These are phyloP conservation scores for Epiblema foenella DNA, from an alignment of 2,888 invertebrate genomes.

Conservation along the genomic window DNA sequence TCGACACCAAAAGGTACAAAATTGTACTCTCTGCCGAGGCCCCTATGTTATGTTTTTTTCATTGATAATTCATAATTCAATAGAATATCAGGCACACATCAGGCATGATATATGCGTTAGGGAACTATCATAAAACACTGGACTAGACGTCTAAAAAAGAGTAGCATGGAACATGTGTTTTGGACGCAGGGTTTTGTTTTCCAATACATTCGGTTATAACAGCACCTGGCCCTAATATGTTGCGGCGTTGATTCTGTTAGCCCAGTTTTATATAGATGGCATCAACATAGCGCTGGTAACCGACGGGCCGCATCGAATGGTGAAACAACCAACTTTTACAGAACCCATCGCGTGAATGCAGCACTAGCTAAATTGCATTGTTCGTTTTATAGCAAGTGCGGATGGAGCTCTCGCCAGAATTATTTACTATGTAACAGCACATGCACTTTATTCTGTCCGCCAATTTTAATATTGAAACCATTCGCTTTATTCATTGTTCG, in stretches of 20 bases:
- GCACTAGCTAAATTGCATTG: conserved; percentile 81
- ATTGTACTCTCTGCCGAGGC: too few relatives aligned
- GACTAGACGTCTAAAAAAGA: conserved; percentile 30
- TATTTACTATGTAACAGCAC: conserved; percentile 82
- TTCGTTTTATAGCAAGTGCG: conserved; percentile 80
- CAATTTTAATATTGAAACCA: conserved; percentile 73
- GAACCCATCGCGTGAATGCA: conserved; percentile 73
- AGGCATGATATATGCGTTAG: conserved; percentile 27
- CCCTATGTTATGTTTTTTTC: background rate
- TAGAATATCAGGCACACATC: conserved; percentile 31
- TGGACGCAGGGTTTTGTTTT: conserved; percentile 47
- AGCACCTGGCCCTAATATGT: conserved; percentile 53
- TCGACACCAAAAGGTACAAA: too few relatives aligned
- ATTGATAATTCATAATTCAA: conserved; percentile 3
- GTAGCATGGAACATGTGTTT: conserved; percentile 46
- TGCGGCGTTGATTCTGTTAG: conserved; percentile 56
- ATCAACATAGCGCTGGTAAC: conserved; percentile 61
- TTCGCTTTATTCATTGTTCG: conserved; percentile 62
- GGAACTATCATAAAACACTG: conserved; percentile 34
- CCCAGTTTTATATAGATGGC: conserved; percentile 61
- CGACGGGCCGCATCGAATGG: conserved; percentile 49
- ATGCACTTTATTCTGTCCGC: conserved; percentile 76
- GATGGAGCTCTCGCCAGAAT: conserved; percentile 77
- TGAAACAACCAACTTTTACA: conserved; percentile 65
- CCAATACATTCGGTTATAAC: conserved; percentile 50